These are phyloP conservation scores for Orussus abietinus DNA, from an alignment of 1,140 invertebrate species.

Conservation along the genomic window DNA sequence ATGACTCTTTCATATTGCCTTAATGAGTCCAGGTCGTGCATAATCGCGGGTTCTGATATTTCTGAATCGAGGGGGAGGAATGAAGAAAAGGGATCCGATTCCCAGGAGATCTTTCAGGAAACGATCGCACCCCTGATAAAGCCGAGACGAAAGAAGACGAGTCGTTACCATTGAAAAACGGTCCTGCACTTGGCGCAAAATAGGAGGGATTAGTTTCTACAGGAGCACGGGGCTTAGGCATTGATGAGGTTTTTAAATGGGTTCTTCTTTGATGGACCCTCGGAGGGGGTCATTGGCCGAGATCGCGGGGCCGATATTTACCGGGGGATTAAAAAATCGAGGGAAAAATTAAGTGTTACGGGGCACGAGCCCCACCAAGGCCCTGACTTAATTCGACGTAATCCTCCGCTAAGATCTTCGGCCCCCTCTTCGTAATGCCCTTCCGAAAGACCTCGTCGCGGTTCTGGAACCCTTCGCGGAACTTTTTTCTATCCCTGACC, in stretches of 20 bases:
- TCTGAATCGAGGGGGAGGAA: too few relatives aligned
- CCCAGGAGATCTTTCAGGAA: too few relatives aligned
- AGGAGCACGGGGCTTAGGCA: conserved; percentile 53
- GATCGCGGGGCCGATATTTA: conserved; percentile 48
- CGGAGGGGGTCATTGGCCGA: conserved; percentile 11
- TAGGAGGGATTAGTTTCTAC: conserved; percentile 55
- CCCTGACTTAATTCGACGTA: conserved; percentile 49
- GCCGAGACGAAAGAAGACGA: too few relatives aligned
- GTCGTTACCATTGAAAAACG: too few relatives aligned
- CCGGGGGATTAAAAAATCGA: conserved; percentile 55
- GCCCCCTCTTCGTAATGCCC: conserved; percentile 19
- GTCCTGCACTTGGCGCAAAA: conserved; percentile 48
- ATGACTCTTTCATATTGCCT: too few relatives aligned
- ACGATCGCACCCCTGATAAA: too few relatives aligned
- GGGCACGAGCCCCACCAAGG: conserved; percentile 41
- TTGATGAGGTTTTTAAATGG: conserved; percentile 58
- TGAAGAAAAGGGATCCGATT: too few relatives aligned
- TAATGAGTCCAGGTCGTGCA: too few relatives aligned
- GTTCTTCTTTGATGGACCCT: conserved; percentile 52
- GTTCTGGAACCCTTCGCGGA: conserved; percentile 19
- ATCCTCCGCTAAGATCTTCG: conserved; percentile 51
- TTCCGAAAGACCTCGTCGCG: conserved; percentile 2
- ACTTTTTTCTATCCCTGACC: too few relatives aligned
- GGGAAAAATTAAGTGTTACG: conserved; percentile 56
- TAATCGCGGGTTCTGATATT: too few relatives aligned